Conservation (phyloP, 1,140 invertebrate species). For the Diachasmimorpha longicaudata region DNA sequence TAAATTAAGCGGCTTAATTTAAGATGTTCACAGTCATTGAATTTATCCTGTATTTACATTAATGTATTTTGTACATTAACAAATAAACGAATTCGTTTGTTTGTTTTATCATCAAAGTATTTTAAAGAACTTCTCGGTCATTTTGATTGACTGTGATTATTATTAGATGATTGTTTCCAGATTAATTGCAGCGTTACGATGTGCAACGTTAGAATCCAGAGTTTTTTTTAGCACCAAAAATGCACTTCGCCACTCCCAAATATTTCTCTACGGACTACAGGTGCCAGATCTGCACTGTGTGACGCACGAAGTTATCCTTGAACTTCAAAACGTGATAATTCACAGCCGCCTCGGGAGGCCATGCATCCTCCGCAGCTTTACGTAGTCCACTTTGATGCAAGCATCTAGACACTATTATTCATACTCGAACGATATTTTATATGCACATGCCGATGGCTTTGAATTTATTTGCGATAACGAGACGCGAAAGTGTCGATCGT, state of each 20-base stretch:
- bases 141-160: too few species aligned
- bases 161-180: too few species aligned
- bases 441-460: neutral
- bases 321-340: slow-evolving; percentile 35
- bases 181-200: too few species aligned
- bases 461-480: neutral
- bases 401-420: slow-evolving; percentile 1
- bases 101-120: too few species aligned
- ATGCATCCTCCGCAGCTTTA: neutral
- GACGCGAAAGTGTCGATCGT: neutral
- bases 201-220: neutral
- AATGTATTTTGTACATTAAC: too few species aligned
- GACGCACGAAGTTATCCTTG: slow-evolving; percentile 33
- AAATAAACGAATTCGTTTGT: too few species aligned
- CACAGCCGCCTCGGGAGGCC: slow-evolving; percentile 7
- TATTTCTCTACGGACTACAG: neutral
- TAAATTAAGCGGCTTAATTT: too few species aligned
- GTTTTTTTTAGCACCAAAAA: neutral
- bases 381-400: neutral
- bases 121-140: too few species aligned
- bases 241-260: neutral
- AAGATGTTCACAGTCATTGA: too few species aligned
- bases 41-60: neutral
- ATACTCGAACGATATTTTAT: neutral
- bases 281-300: slow-evolving; percentile 22